Percentiles rank a stretch among this genome's conserved stretches.
phyloP scores from a whole-genome alignment of 2,113 vertebrate genomes.

The Halichoeres trimaculatus region DNA sequence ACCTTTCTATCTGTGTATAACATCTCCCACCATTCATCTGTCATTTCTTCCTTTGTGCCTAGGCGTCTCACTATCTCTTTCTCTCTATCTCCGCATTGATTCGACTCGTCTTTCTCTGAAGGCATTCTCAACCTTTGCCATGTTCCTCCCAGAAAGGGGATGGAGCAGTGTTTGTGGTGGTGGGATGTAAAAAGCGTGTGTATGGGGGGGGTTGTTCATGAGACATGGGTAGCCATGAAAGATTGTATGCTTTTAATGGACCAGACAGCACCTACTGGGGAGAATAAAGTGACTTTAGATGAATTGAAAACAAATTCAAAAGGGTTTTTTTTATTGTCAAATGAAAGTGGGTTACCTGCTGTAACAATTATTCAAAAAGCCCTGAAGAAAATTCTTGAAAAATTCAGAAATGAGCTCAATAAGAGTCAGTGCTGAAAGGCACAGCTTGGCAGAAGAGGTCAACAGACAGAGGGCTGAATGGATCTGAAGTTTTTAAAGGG shows the following conservation, averaged over 20 bases:
- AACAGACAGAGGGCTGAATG: not conserved
- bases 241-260: conserved; percentile 16
- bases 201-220: conserved; percentile 43
- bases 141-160: conserved; percentile 36
- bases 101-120: conserved; percentile 35
- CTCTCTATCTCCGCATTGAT: conserved; percentile 54
- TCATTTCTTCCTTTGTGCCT: conserved; percentile 57
- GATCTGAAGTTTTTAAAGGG: conserved; percentile 34
- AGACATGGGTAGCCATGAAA: conserved; percentile 41
- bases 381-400: not conserved
- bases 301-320: conserved; percentile 54
- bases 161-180: conserved; percentile 37
- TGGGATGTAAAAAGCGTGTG: conserved; percentile 33
- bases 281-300: conserved; percentile 31
- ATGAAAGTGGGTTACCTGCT: conserved; percentile 7
- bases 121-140: conserved; percentile 59
- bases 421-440: conserved; percentile 1
- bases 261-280: not conserved
- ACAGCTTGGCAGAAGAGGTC: conserved; percentile 28
- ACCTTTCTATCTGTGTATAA: conserved; percentile 57
- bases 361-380: conserved; percentile 29
- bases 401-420: conserved; percentile 2
- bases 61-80: conserved; percentile 59
- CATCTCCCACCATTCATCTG: conserved; percentile 65
- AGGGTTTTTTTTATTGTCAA: conserved; percentile 31